Base-by-base conservation (phyloP, 2,888 invertebrate genomes). In the Andrena dorsata region DNA sequence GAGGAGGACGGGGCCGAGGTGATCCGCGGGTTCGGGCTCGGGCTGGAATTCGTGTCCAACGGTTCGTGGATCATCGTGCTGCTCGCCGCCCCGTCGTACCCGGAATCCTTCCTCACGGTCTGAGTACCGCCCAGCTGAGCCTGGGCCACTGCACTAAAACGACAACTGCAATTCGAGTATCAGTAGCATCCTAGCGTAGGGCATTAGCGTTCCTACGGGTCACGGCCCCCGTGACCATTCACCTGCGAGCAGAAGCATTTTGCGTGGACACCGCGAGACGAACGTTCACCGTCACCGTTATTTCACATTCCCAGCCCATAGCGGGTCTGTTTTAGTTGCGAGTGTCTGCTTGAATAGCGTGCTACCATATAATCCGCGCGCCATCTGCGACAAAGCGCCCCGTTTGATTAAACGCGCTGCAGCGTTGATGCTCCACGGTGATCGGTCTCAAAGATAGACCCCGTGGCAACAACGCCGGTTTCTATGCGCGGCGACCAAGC, bases 1-100 rank as follows among this genome's bases (percentile, higher is more conserved):
- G 93, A 93, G 20, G 93, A 93, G 23, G 94, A 93, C n/a, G 93
- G 92, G 0, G 92, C 94, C 16, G 94, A 93, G 20, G 92, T 88
- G 60, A 90, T 90, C 66, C 91, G 88, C 2, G 92, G 92, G 73
- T 93, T 92, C 30, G 93, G 93, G 80, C 92, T 93, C 10, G 93
- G 93, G 77, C 93, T 93, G 30, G 93, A 93, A 69, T 93, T 93
- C 71, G 91, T 85, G 58, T 93, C 93, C 30, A 91, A 74, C 0
- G 89, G 86, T 10, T 93, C 93, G 83, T 93, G 91, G 6, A 92
- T 85, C 63, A 91, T 80, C 28, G 90, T 89, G 75, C 90, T 92
- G 41, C 91, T 92, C 28, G 92, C 90, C 0, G 91, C 92, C 0
- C 91, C 91, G 49, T 93, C 93, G 80, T 91, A 93, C n/a, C 91